Evolutionary conservation across 1,140 invertebrate species (phyloP).

Genomic region (Coenobita brevimanus): DNA sequence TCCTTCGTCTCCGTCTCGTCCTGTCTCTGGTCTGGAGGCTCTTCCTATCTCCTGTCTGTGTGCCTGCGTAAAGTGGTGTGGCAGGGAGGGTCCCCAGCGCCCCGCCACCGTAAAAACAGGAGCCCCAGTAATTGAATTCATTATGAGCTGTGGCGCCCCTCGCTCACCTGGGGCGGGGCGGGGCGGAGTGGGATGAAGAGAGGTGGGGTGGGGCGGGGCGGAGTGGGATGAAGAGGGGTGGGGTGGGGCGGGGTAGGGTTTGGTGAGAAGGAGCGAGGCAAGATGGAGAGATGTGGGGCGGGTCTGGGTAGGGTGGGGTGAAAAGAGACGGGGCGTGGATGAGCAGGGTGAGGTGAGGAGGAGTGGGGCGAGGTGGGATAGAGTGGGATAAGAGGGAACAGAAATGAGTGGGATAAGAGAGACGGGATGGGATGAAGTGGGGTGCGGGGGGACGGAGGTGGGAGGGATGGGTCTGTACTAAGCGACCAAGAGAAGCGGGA

Average conservation of each 20-base stretch:
- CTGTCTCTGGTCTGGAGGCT: too few species aligned
- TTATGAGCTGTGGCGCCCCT: conserved; percentile 37
- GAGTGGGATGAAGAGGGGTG: background rate
- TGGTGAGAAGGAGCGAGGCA: background rate
- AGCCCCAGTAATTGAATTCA: conserved; percentile 45
- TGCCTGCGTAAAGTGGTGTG: conserved; percentile 20
- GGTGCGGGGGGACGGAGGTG: background rate
- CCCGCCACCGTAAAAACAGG: conserved; percentile 29
- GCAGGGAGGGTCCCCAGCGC: conserved; percentile 13
- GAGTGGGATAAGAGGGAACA: too few species aligned
- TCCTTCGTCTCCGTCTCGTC: background rate
- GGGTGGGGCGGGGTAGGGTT: background rate
- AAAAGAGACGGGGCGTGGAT: background rate
- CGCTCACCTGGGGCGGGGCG: conserved; percentile 8
- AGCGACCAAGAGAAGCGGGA: too few species aligned
- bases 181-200: conserved; percentile 1
- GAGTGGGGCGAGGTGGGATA: background rate
- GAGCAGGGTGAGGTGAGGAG: background rate
- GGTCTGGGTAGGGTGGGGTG: background rate
- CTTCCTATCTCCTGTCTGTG: background rate
- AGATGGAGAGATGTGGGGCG: background rate
- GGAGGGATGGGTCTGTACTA: too few species aligned
- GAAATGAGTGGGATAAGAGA: conserved; percentile 1
- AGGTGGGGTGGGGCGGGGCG: background rate
- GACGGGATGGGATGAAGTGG: background rate